phyloP scores from a whole-genome alignment of 2,797 vertebrate species.

The Aythya fuligula region DNA sequence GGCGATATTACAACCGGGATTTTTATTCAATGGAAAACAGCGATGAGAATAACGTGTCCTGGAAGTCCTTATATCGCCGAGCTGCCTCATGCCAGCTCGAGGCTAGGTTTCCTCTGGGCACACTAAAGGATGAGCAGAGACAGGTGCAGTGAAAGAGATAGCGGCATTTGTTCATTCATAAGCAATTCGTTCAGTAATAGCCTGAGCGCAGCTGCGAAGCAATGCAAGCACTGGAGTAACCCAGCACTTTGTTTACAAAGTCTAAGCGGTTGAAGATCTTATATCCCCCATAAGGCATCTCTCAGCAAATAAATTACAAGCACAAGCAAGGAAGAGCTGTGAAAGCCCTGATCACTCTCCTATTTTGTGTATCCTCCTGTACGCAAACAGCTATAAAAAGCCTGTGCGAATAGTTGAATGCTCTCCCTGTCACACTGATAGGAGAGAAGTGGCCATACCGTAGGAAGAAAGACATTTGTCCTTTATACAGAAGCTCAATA shows the following conservation, averaged over 20 bases:
- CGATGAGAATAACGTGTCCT: slow-evolving; percentile 1
- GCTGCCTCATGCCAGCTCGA: background rate
- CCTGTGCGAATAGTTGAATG: fast-evolving
- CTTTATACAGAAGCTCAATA: background rate
- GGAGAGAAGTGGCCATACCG: background rate
- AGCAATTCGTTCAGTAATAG: slow-evolving; percentile 11
- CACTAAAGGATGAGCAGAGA: background rate
- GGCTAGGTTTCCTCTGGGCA: slow-evolving; percentile 23
- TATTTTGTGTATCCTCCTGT: fast-evolving
- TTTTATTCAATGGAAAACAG: slow-evolving; percentile 43
- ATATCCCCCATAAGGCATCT: background rate
- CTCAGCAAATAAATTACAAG: background rate
- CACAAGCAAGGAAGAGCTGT: background rate
- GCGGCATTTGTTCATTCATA: slow-evolving; percentile 28
- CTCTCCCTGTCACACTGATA: fast-evolving
- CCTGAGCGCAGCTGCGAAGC: background rate
- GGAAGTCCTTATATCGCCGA: background rate
- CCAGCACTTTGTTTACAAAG: slow-evolving; percentile 33
- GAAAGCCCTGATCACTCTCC: background rate
- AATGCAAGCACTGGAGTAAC: background rate
- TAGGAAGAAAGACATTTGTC: background rate
- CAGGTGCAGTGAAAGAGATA: slow-evolving; percentile 11
- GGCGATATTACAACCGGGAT: background rate
- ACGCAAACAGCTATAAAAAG: background rate
- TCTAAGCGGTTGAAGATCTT: background rate